Percentiles rank a stretch among this genome's conserved stretches.
These are phyloP conservation scores for Euclidia mi DNA, from an alignment of 2,888 invertebrate genomes.

Conservation along the genomic window DNA sequence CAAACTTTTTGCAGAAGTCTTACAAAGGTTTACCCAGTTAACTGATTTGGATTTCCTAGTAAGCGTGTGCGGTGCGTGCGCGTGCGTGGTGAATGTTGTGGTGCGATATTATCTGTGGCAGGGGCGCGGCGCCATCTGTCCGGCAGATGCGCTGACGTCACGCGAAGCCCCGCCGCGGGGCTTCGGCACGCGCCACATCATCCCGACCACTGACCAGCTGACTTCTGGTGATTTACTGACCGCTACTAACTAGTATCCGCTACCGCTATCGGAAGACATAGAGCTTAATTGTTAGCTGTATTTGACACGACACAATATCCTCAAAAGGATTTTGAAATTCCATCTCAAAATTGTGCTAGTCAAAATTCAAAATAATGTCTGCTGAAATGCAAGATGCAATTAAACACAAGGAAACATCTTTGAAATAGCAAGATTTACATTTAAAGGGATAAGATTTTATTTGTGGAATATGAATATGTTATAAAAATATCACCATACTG, in stretches of 20 bases:
- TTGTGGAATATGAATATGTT: too few species aligned
- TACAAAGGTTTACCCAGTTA: constrained; percentile 24
- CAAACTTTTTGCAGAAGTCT: constrained; percentile 8
- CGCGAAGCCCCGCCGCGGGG: constrained; percentile 79
- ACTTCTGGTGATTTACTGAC: constrained; percentile 83
- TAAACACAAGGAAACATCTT: too few species aligned
- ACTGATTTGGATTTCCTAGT: constrained; percentile 63
- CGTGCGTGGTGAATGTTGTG: constrained; percentile 58
- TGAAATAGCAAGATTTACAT: too few species aligned
- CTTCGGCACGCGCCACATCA: constrained; percentile 75
- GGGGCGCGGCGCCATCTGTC: constrained; percentile 86
- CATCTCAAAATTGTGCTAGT: too few species aligned
- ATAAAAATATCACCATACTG: too few species aligned
- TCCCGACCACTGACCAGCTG: constrained; percentile 71
- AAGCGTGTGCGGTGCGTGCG: constrained; percentile 57
- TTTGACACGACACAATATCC: too few species aligned
- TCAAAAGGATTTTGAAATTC: too few species aligned
- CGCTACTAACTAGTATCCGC: constrained; percentile 10
- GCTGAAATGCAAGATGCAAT: too few species aligned
- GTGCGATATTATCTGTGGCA: constrained; percentile 85
- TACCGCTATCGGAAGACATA: too few species aligned
- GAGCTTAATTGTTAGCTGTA: too few species aligned
- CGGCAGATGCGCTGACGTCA: constrained; percentile 89
- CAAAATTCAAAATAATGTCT: too few species aligned
- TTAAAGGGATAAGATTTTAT: too few species aligned